Evolutionary conservation across 2,888 invertebrate species (phyloP), one percentile per base, ranked within the genome.

Genomic region (Oscheius myriophilus): DNA sequence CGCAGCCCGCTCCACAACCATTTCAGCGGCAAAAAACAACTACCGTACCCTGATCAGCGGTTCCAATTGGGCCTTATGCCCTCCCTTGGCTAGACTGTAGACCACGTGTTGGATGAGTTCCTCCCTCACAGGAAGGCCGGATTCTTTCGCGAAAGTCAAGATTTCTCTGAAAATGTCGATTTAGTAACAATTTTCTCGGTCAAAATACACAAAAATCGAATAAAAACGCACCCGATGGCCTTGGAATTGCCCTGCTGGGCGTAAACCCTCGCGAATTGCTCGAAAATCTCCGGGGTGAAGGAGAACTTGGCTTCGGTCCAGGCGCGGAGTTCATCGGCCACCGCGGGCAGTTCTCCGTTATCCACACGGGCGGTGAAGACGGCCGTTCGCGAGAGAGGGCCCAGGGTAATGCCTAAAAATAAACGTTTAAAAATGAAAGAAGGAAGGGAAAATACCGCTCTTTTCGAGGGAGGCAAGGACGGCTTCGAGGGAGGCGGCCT

Each of bases 181-280:
- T n/a, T n/a, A n/a, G n/a, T n/a, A n/a, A 52, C 12, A 52, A 6
- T 49, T 18, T 49, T 52, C 2, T 12, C 52, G 18, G 26, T 14
- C 2, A 2, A n/a, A n/a, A n/a, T n/a, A n/a, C n/a, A n/a, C 49
- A 49, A 49, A 49, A 6, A 4, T 21, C 21, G 23, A 12, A 11
- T 12, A 1, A 52, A 18, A 21, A 41, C 61, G 51, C 42, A 67
- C 67, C 52, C 45, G 14, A 67, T 61, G 51, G 61, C 67, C 33
- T 52, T 26, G 14, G 26, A 18, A 46, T 67, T 67, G 9, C 61
- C 67, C 25, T 67, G 49, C 18, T 61, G 18, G 16, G 61, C 67
- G 42, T 67, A 67, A 7, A 33, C 51, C 41, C 61, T 49, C 6
- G 67, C 59, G 25, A 67, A 61, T 41, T 61, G 52, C 33, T 61